Evolutionary conservation across 2,113 vertebrate species (phyloP).

Genomic region (Alosa alosa): DNA sequence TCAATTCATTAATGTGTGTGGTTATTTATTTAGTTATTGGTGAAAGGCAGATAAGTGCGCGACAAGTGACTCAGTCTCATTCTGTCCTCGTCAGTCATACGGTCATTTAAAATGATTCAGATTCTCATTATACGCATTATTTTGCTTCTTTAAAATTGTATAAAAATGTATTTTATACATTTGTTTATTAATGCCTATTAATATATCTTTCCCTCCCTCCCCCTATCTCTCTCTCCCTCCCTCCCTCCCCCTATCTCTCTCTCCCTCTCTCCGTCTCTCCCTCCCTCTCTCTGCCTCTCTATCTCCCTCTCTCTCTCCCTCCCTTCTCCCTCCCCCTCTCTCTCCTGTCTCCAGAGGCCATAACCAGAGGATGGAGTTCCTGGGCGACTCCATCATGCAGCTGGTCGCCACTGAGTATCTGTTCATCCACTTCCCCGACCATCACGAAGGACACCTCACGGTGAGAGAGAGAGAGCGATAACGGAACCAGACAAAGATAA

Average conservation of each 20-base stretch:
- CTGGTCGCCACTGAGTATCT: conserved; percentile 97
- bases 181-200: neutral
- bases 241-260: no score
- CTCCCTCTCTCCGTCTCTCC: neutral
- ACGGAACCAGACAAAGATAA: no score
- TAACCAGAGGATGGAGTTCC: conserved; percentile 99
- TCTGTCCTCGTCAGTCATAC: no score
- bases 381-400: conserved; percentile 99
- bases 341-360: conserved; percentile 81
- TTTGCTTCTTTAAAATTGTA: no score
- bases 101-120: no score
- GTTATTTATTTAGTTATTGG: no score
- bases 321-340: neutral
- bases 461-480: conserved; percentile 57
- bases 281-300: neutral
- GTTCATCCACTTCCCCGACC: conserved; percentile 98
- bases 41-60: no score
- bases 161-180: no score
- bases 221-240: neutral
- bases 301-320: conserved; percentile 40
- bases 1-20: no score
- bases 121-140: no score
- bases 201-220: neutral
- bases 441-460: conserved; percentile 97
- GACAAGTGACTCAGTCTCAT: no score